These are phyloP conservation scores for Phalera bucephala DNA, from an alignment of 2,888 invertebrate genomes.

Conservation along the genomic window DNA sequence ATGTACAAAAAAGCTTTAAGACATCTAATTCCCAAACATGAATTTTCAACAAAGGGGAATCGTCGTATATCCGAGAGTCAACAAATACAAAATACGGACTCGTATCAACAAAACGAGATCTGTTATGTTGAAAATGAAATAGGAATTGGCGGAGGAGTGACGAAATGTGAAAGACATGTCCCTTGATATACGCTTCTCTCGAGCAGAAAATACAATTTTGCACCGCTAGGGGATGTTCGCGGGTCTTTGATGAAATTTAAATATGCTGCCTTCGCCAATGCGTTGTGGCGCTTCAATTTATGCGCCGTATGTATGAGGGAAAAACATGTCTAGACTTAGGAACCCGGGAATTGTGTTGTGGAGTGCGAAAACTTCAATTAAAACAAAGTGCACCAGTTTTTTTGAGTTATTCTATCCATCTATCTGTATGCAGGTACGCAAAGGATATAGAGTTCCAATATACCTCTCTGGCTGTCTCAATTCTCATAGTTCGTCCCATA, in stretches of 20 bases:
- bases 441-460: no score
- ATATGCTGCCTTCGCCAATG: conserved; percentile 41
- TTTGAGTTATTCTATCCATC: no score
- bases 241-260: conserved; percentile 60
- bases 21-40: no score
- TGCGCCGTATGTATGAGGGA: conserved; percentile 25
- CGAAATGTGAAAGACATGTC: conserved; percentile 34
- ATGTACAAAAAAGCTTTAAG: no score
- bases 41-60: background rate
- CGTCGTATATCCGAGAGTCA: background rate
- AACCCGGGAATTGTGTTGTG: no score
- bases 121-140: conserved; percentile 36
- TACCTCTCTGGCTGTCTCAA: no score
- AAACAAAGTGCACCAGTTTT: no score
- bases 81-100: conserved; percentile 19
- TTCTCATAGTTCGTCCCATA: no score
- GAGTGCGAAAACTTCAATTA: no score
- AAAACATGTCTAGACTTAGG: conserved; percentile 20
- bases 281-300: conserved; percentile 58
- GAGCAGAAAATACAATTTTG: conserved; percentile 57
- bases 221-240: conserved; percentile 38
- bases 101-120: conserved; percentile 28
- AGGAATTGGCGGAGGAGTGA: conserved; percentile 21
- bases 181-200: conserved; percentile 44
- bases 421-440: no score